Evolutionary conservation across 2,888 invertebrate species (phyloP).

Genomic region (Therioaphis trifolii): DNA sequence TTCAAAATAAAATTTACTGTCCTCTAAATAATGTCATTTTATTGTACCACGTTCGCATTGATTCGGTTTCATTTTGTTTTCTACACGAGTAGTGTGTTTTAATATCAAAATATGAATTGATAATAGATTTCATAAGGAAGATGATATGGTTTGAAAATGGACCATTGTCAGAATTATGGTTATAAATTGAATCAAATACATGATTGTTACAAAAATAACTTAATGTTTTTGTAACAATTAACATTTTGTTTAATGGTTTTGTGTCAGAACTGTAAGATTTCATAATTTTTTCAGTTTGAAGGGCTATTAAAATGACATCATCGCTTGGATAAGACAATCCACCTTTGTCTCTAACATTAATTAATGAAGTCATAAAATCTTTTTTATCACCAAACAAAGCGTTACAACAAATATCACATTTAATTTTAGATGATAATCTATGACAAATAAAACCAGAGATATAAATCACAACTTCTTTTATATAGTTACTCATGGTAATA

Average conservation of each 20-base stretch:
- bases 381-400: conserved; percentile 25
- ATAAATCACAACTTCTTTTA: conserved; percentile 34
- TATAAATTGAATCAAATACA: conserved; percentile 8
- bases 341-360: conserved; percentile 26
- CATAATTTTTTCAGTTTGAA: conserved; percentile 2
- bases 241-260: conserved; percentile 1
- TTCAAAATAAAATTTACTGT: no score
- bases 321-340: conserved; percentile 20
- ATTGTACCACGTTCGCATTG: not conserved
- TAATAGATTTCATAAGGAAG: conserved; percentile 30
- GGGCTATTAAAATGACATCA: conserved; percentile 10
- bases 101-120: conserved; percentile 22
- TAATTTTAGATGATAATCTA: conserved; percentile 38
- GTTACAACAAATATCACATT: conserved; percentile 38
- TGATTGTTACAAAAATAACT: conserved; percentile 25
- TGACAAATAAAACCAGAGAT: conserved; percentile 50
- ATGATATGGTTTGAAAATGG: conserved; percentile 35
- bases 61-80: no score
- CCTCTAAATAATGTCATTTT: conserved; percentile 12
- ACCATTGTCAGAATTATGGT: not conserved
- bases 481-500: conserved; percentile 13
- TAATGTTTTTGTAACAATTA: conserved; percentile 27
- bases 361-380: conserved; percentile 3
- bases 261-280: conserved; percentile 10
- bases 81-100: conserved; percentile 4